Evolutionary conservation across 1,140 invertebrate genomes (phyloP).

Genomic region (Yoshiicerus persimilis): DNA sequence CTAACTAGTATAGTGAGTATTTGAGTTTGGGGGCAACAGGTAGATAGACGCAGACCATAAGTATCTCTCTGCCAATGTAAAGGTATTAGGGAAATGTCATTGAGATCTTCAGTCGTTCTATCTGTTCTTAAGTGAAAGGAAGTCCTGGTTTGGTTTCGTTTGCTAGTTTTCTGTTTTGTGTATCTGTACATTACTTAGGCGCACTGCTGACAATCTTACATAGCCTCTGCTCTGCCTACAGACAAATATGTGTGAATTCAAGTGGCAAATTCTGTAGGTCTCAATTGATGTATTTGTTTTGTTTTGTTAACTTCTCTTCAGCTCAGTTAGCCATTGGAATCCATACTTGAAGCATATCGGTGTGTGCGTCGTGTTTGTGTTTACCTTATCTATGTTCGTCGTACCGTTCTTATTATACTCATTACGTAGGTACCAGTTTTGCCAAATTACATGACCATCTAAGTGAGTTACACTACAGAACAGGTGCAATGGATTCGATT

Average conservation of each 20-base stretch:
- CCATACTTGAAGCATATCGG: background rate
- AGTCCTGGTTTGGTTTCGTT: constrained; percentile 18
- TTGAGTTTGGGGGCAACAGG: constrained; percentile 17
- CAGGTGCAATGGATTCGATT: background rate
- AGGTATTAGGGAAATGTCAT: constrained; percentile 35
- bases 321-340: background rate
- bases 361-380: background rate
- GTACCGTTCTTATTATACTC: background rate
- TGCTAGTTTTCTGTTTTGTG: background rate
- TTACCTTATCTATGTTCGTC: background rate
- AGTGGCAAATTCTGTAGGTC: background rate
- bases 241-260: background rate
- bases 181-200: background rate
- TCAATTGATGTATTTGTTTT: constrained; percentile 14
- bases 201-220: background rate
- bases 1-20: background rate
- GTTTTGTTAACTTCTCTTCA: background rate
- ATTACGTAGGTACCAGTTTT: background rate
- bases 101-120: constrained; percentile 32
- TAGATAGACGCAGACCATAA: background rate
- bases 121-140: constrained; percentile 10
- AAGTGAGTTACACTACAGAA: background rate
- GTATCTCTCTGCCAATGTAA: background rate
- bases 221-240: background rate
- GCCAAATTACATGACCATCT: background rate